Evolutionary conservation across 2,888 invertebrate species (phyloP), one percentile per base, ranked within the genome.

Genomic region (Hypomecis punctinalis): DNA sequence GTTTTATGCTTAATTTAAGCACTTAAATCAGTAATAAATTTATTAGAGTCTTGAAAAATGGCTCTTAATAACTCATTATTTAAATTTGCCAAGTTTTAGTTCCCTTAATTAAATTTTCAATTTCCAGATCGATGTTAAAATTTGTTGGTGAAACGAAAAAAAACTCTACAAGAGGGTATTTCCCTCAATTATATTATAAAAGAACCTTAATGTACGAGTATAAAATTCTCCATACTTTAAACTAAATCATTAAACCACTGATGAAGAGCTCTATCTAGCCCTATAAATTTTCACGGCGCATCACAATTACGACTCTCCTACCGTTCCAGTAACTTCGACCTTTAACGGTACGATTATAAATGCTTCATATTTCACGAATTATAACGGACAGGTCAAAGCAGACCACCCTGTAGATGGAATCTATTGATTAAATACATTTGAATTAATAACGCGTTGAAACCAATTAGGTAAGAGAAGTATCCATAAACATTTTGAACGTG

Each of bases 201-300:
- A n/a, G n/a, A n/a, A 23, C 23, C 23, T 23, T 23, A 23, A 23
- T 23, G 23, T 23, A n/a, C n/a, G n/a, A n/a, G n/a, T n/a, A 23
- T 2, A 23, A 23, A 23, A 23, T 23, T 23, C 23, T 23, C 23
- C 23, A 23, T 2, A 23, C 23, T n/a, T n/a, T n/a, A n/a, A n/a
- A 23, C 23, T 23, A 2, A 23, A 23, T 23, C 23, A 23, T 23
- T 23, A 23, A 23, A 23, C 23, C 3, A 23, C 47, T 64, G 68
- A 70, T 57, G 42, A 57, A 53, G 40, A n/a, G 43, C 60, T 52
- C 54, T 55, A 55, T 23, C 73, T 76, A 73, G 79, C 80, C 79
- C 23, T 55, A 86, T 89, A 88, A 88, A 88, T 88, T 86, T 83
- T 86, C 85, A 88, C 83, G 87, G 79, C 76, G 67, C 74, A 84